These are phyloP conservation scores for Sisor rabdophorus DNA, from an alignment of 2,113 vertebrate genomes.

Conservation along the genomic window DNA sequence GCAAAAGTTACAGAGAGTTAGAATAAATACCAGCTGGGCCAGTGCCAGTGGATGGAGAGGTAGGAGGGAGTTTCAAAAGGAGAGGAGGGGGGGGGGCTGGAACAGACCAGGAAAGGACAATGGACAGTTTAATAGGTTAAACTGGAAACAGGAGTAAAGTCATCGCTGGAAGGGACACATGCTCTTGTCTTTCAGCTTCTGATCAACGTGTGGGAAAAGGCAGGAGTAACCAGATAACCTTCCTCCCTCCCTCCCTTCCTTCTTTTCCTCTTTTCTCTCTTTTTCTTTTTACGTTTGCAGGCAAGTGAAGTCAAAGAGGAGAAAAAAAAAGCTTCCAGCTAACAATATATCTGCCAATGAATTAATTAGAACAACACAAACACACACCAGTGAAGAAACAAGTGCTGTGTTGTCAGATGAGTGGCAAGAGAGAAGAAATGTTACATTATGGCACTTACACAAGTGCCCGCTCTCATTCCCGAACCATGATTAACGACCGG, in stretches of 20 bases:
- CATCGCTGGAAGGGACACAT: constrained; percentile 68
- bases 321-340: constrained; percentile 8
- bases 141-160: constrained; percentile 74
- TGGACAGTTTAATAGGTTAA: constrained; percentile 76
- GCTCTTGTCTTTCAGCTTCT: constrained; percentile 74
- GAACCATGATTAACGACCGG: constrained; percentile 63
- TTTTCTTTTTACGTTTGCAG: constrained; percentile 31
- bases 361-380: constrained; percentile 50
- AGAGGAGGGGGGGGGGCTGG: no score
- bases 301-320: constrained; percentile 29
- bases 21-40: constrained; percentile 67
- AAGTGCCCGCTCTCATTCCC: constrained; percentile 56
- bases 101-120: constrained; percentile 61
- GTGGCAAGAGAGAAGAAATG: constrained; percentile 39
- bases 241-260: constrained; percentile 28
- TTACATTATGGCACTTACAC: constrained; percentile 53
- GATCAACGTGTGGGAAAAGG: constrained; percentile 77
- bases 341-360: constrained; percentile 44
- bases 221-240: constrained; percentile 69
- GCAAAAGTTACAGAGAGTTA: constrained; percentile 74
- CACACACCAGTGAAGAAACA: constrained; percentile 46
- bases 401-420: constrained; percentile 45
- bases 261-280: constrained; percentile 27
- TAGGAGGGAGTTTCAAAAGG: background rate
- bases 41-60: constrained; percentile 58